phyloP scores from a whole-genome alignment of 2,797 vertebrate species.

The Lagocephalus sceleratus region DNA sequence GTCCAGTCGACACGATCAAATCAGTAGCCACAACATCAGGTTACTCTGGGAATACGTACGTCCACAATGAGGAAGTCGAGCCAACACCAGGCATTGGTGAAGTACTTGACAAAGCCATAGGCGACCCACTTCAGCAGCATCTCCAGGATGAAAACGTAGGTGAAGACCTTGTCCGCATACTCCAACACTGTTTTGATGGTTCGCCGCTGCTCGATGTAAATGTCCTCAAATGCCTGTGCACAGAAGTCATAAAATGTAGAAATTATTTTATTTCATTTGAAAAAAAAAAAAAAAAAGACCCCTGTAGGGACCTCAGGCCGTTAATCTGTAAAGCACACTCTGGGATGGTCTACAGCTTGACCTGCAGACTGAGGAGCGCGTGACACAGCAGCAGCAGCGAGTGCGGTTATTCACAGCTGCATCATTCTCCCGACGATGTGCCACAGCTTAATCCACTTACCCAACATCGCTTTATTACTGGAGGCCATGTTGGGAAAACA shows the following conservation, averaged over 20 bases:
- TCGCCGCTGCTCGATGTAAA: slow-evolving; percentile 93
- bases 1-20: background rate
- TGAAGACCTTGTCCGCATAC: slow-evolving; percentile 97
- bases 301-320: too few relatives aligned
- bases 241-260: background rate
- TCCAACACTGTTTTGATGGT: slow-evolving; percentile 93
- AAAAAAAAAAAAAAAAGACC: background rate
- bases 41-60: slow-evolving; percentile 75
- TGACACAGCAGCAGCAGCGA: too few relatives aligned
- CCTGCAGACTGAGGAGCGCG: too few relatives aligned
- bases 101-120: slow-evolving; percentile 95
- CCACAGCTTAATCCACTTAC: too few relatives aligned
- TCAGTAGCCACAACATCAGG: too few relatives aligned
- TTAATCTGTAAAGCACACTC: too few relatives aligned
- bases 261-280: background rate
- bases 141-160: slow-evolving; percentile 96
- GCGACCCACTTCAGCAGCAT: slow-evolving; percentile 99
- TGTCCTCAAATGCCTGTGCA: slow-evolving; percentile 92
- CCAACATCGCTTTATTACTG: too few relatives aligned
- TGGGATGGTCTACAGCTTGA: too few relatives aligned
- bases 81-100: slow-evolving; percentile 99
- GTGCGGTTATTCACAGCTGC: too few relatives aligned
- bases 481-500: too few relatives aligned
- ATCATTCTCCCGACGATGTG: too few relatives aligned
- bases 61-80: slow-evolving; percentile 98